Evolutionary conservation across 2,113 vertebrate genomes (phyloP).

Genomic region (Platichthys stellatus): DNA sequence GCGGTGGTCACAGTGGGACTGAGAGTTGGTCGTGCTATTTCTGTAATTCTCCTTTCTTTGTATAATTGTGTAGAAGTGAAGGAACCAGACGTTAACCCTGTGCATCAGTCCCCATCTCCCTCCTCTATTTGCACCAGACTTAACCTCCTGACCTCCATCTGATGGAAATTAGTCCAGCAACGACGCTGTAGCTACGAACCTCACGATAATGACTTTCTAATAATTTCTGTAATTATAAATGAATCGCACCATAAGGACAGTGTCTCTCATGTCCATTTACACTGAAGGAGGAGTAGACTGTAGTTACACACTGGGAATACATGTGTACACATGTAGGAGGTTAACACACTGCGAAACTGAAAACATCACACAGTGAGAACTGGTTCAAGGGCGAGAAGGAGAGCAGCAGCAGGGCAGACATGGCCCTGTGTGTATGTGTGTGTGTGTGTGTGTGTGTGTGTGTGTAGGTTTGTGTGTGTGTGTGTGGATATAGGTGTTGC

Average conservation of each 20-base stretch:
- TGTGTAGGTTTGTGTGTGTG: neutral
- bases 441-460: no score
- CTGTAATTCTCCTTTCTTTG: slow-evolving; percentile 9
- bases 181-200: neutral
- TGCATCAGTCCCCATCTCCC: slow-evolving; percentile 4
- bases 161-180: neutral
- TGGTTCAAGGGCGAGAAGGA: slow-evolving; percentile 28
- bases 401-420: slow-evolving; percentile 3
- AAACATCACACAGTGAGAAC: slow-evolving; percentile 5
- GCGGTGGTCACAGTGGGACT: neutral
- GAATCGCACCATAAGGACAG: neutral
- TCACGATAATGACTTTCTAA: neutral
- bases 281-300: neutral
- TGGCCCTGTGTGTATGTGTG: neutral
- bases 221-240: neutral
- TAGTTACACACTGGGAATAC: neutral
- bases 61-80: neutral
- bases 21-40: slow-evolving; percentile 27
- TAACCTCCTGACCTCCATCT: neutral
- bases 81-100: neutral
- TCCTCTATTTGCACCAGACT: slow-evolving; percentile 8
- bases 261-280: neutral
- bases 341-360: neutral
- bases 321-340: neutral
- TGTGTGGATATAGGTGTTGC: neutral